Base-by-base conservation (phyloP, 2,797 vertebrate genomes). In the Chanos chanos region DNA sequence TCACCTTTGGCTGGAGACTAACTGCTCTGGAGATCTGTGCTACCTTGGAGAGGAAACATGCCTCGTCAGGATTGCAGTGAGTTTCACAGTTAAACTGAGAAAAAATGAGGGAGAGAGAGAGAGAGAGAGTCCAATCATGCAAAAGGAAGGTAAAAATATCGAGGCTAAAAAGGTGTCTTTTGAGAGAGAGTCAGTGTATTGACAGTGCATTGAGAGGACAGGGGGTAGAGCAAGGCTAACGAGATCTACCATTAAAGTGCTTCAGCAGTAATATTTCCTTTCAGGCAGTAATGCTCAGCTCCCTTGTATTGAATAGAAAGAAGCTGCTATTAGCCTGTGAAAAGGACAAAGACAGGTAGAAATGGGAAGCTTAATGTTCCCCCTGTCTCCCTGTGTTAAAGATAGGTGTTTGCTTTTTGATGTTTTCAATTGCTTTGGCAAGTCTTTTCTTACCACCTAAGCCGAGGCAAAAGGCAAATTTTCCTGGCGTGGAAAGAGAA, bases 1-100 rank as follows among this genome's bases (percentile, higher is more conserved):
- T 65, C 96, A 99, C 83, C 82, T 99, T 66, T 98, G 96, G 96
- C 87, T 94, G 87, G 96, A 99, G 82, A 98, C 96, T 6, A 97
- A 96, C 33, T 97, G 95, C 73, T 98, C 96, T 0, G 96, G 96
- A 45, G 96, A 99, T 70, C 91, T 98, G 36, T 99, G 96, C 74
- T 99, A 98, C 75, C 89, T 99, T 18, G 96, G 96, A 10, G 96
- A 98, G 72, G 96, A 99, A 77, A 91, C 92, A 70, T 99, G 96
- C 78, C 82, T 95, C 60, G 90, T 95, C 16, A 93, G 96, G 85
- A 94, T 94, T 58, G 90, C 96, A 75, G 96, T 98, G 89, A 98
- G 96, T 95, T 58, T 12, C 52, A 6, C 9, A 53, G 27, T 16
- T 19, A 6, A 5, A 22, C 3, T 4, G 6, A 13, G 0, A 22